Base-by-base conservation (phyloP, 2,888 invertebrate species). In the Melikaiella ostensackeni region DNA sequence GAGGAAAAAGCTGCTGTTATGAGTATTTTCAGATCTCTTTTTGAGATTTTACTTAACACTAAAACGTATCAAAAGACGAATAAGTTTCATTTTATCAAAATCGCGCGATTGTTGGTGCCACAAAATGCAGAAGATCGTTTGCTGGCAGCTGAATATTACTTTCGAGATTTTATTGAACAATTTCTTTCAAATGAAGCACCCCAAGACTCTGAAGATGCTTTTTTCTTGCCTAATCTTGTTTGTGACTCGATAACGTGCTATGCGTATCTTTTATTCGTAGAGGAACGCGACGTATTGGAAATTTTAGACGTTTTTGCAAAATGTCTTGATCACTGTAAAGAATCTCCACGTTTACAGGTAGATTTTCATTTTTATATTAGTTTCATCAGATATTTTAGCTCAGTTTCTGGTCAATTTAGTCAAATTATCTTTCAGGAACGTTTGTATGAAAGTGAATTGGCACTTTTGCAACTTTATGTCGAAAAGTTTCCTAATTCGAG, bases 161-260 rank as follows among this genome's bases (percentile, higher is more conserved):
- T 91, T 16, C 80, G 83, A 77, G 81, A 84, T 46, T 83, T 81
- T 35, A 81, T 87, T 13, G 64, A 83, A 63, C 76, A 82, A n/a
- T 88, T 89, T 78, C 64, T 88, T 9, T 76, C 77, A 24, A 77
- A 77, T 63, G 63, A 78, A 75, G n/a, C 77, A 5, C 1, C 16
- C 19, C 83, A 84, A 33, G 84, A 87, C 42, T 77, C 79, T 24
- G 82, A 86, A 24, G 83, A 87, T 35, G 76, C 70, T n/a, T 86
- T 93, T 79, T 92, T 94, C 80, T 85, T 93, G 78, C 93, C 94
- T 1, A 92, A 93, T 84, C 90, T 92, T 63, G 82, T 91, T 30
- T 93, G 93, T 19, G 93, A 94, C 81, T 92, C 93, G 90, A 89
- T 93, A 13, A 90, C 92, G 64, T 94, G 93, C 82, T 91, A 93